A percentile compares a stretch with the other conserved stretches of the same genome.
These are phyloP conservation scores for Pseudopodoces humilis DNA, from an alignment of 2,113 vertebrate genomes.

Conservation along the genomic window DNA sequence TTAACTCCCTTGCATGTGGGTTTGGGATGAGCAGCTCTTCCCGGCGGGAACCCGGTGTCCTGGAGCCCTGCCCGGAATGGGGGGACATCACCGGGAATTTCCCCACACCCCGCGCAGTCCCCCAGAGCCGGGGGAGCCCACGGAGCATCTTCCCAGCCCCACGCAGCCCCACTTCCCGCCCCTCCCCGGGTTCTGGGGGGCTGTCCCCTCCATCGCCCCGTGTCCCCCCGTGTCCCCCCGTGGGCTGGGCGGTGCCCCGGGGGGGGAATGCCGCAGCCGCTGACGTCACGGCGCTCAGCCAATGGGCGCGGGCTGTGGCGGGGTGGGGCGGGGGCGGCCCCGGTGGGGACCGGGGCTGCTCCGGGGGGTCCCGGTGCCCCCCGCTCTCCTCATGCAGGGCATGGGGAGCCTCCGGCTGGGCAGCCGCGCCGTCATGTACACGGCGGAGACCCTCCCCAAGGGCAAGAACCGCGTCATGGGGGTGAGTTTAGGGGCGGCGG, in stretches of 20 bases:
- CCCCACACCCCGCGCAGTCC: not conserved
- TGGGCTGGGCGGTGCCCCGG: not conserved
- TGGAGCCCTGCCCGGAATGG: not conserved
- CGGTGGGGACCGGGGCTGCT: not conserved
- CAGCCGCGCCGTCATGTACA: conserved; percentile 40
- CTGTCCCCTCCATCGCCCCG: not conserved
- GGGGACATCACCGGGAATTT: not conserved
- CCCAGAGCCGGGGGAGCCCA: not conserved
- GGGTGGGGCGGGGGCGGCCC: not conserved
- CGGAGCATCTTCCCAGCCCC: not conserved
- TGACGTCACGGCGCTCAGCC: not conserved
- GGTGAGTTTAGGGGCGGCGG: not conserved
- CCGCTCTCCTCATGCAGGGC: conserved; percentile 11
- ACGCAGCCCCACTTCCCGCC: not conserved
- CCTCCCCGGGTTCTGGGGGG: not conserved
- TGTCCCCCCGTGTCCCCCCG: not conserved
- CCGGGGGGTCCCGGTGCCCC: not conserved
- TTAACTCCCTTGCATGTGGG: no score
- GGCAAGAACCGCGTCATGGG: conserved; percentile 50
- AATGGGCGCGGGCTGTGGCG: not conserved
- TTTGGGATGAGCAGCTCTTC: not conserved
- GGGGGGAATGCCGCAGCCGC: not conserved
- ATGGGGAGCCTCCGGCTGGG: conserved; percentile 15
- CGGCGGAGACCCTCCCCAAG: conserved; percentile 38
- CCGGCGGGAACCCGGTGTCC: not conserved